Evolutionary conservation across 1,140 invertebrate species (phyloP), one percentile per base, ranked within the genome.

Genomic region (Wasmannia auropunctata): DNA sequence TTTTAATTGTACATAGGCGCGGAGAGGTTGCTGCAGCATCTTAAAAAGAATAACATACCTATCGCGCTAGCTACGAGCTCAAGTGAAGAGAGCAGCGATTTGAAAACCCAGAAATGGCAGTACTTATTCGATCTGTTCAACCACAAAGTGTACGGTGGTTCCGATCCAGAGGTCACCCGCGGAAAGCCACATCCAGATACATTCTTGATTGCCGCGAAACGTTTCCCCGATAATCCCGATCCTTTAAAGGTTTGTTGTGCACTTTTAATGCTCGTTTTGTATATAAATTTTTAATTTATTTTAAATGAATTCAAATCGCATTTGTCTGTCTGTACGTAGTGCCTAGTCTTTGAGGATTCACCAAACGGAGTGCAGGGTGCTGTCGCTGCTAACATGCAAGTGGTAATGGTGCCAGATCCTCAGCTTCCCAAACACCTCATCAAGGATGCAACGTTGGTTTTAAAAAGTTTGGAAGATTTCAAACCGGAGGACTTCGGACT

Each of bases 151-250:
- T 96, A 97, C 86, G 98, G 97, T 3, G 97, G 97, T 74, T 97
- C 97, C 14, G 98, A 99, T 95, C 96, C 97, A 6, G 98, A 99
- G 87, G 98, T 99, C 0, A 97, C 97, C 90, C 95, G 96, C 87
- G 98, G 98, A 25, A 99, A 99, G 96, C 99, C 99, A 16, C 96
- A 97, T 86, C 99, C 99, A 0, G 98, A 99, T 95, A 98, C 98
- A 92, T 99, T 99, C 93, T 93, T 98, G 11, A 96, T 99, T 0
- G 97, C 98, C 84, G 98, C 98, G 3, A 95, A 96, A 3, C 95
- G 98, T 87, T 99, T 99, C 94, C 93, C 96, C 4, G 86, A 87
- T 34, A 85, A 87, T 46, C 86, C 86, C n/a, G 25, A 87, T 25
- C 70, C 86, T 54, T 87, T 28, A 56, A 85, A 85, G 70, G 86